phyloP scores from a whole-genome alignment of 2,888 invertebrate genomes.

The Phania funesta region DNA sequence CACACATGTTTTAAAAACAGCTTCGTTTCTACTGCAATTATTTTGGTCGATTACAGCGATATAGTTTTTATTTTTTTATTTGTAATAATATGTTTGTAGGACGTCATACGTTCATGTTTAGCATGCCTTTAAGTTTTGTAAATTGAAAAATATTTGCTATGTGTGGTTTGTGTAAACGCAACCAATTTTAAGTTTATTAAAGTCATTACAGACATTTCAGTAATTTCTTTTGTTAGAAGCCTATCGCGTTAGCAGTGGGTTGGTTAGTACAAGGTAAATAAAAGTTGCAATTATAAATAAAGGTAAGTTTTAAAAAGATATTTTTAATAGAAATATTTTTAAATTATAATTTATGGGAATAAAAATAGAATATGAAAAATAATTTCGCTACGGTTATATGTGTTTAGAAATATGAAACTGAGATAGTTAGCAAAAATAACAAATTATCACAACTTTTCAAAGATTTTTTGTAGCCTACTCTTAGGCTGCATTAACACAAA shows the following conservation, averaged over 20 bases:
- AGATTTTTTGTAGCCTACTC: too few species aligned
- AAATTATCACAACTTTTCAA: too few species aligned
- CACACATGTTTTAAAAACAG: background rate
- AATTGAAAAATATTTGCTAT: conserved; percentile 31
- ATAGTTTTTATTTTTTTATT: background rate
- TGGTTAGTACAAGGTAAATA: background rate
- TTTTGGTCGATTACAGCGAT: background rate
- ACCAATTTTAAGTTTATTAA: conserved; percentile 14
- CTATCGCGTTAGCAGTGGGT: background rate
- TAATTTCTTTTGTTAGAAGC: conserved; percentile 6
- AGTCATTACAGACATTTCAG: background rate
- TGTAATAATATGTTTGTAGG: background rate
- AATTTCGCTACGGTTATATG: background rate
- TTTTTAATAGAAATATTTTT: background rate
- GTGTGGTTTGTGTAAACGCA: background rate
- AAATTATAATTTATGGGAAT: background rate
- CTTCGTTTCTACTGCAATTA: background rate
- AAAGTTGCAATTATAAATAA: conserved; percentile 4
- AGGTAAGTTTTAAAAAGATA: conserved; percentile 1
- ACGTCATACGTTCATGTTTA: background rate
- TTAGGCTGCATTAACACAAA: too few species aligned
- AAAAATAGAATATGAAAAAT: background rate
- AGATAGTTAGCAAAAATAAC: too few species aligned
- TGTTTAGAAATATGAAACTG: background rate
- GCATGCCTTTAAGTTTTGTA: background rate